These are phyloP conservation scores for Eupithecia subumbrata DNA, from an alignment of 2,888 invertebrate genomes.

Conservation along the genomic window DNA sequence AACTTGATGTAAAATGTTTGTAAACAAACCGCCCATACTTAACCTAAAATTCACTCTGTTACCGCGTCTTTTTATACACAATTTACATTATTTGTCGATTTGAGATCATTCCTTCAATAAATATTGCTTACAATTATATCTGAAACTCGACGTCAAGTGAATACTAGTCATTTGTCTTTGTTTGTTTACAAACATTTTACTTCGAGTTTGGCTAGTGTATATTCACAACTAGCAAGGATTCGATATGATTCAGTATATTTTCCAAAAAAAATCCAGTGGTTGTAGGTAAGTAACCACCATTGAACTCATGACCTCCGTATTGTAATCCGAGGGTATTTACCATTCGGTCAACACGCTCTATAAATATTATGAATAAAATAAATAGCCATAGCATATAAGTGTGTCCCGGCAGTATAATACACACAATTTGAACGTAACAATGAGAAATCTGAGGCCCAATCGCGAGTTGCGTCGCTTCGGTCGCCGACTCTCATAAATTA, in stretches of 20 bases:
- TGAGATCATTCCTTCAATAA: too few relatives aligned
- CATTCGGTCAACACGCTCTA: not conserved
- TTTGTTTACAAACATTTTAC: too few relatives aligned
- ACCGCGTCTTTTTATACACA: too few relatives aligned
- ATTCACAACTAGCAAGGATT: not conserved
- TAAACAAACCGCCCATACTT: too few relatives aligned
- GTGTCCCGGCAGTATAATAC: slow-evolving; percentile 31
- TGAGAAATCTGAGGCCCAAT: slow-evolving; percentile 54
- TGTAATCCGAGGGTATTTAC: slow-evolving; percentile 5
- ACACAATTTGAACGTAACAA: slow-evolving; percentile 40
- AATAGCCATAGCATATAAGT: slow-evolving; percentile 5
- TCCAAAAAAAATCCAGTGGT: not conserved
- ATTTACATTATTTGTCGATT: too few relatives aligned
- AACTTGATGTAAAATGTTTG: too few relatives aligned
- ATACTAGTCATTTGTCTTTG: too few relatives aligned
- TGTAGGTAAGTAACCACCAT: not conserved
- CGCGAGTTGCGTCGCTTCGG: slow-evolving; percentile 54
- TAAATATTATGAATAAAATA: slow-evolving; percentile 1
- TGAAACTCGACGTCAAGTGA: too few relatives aligned
- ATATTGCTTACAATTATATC: too few relatives aligned
- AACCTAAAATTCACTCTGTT: too few relatives aligned
- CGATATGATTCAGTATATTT: not conserved
- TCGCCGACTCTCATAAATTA: slow-evolving; percentile 74
- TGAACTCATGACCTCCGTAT: not conserved
- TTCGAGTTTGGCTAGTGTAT: too few relatives aligned